phyloP scores from a whole-genome alignment of 2,113 vertebrate species.

The Bothrops jararaca region DNA sequence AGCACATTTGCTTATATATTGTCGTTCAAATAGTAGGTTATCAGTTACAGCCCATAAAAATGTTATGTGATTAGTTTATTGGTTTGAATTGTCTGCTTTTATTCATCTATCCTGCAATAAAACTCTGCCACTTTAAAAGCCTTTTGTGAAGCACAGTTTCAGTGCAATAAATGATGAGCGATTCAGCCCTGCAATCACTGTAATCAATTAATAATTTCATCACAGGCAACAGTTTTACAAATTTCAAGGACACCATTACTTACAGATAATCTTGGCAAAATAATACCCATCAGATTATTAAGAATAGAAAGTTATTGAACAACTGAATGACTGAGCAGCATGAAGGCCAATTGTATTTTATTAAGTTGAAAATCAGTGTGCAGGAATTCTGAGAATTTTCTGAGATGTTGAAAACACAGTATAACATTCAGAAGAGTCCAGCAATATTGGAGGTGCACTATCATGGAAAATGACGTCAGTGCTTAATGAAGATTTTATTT shows the following conservation, averaged over 20 bases:
- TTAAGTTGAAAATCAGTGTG: neutral
- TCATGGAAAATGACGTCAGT: neutral
- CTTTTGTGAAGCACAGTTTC: neutral
- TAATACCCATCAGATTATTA: neutral
- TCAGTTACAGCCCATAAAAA: neutral
- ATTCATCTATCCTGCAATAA: neutral
- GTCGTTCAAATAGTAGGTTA: neutral
- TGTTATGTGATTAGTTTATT: neutral
- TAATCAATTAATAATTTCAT: neutral
- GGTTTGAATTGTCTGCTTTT: neutral
- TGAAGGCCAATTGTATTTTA: neutral
- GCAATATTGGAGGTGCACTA: too few species aligned
- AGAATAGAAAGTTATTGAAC: neutral
- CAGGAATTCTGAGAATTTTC: neutral
- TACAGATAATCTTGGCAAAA: neutral
- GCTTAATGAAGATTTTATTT: too few species aligned
- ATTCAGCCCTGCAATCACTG: neutral
- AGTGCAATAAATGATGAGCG: neutral
- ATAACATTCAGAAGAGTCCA: neutral
- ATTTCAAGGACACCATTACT: neutral
- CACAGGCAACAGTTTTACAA: neutral
- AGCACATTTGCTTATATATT: neutral
- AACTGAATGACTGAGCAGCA: neutral
- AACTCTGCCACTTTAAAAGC: neutral
- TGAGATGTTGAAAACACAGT: neutral